phyloP scores from a whole-genome alignment of 2,113 vertebrate species.

The Dasyprocta punctata region DNA sequence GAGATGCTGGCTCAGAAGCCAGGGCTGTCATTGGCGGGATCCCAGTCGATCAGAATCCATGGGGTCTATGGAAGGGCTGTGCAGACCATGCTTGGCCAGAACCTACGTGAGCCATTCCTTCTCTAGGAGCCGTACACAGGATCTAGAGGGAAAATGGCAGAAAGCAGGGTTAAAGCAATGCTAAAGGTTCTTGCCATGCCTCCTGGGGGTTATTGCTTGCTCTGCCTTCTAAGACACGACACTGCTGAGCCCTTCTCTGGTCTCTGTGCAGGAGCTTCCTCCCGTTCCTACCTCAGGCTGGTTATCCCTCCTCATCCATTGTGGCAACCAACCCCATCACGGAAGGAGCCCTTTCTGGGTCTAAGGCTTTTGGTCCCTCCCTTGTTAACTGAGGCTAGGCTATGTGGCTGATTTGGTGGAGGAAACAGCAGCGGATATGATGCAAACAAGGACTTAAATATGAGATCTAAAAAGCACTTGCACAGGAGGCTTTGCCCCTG shows the following conservation, averaged over 20 bases:
- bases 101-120: not conserved
- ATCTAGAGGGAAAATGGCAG: not conserved
- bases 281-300: rapidly evolving
- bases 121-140: not conserved
- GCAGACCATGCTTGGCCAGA: not conserved
- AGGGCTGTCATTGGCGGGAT: too few relatives aligned
- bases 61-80: not conserved
- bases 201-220: rapidly evolving
- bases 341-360: too few relatives aligned
- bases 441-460: not conserved
- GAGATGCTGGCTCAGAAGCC: too few relatives aligned
- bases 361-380: too few relatives aligned
- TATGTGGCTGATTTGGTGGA: not conserved
- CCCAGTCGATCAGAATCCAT: not conserved
- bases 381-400: rapidly evolving
- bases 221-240: rapidly evolving
- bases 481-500: rapidly evolving
- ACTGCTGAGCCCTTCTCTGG: rapidly evolving
- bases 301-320: rapidly evolving
- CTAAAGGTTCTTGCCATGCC: rapidly evolving
- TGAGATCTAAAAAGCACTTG: not conserved
- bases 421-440: rapidly evolving
- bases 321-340: rapidly evolving
- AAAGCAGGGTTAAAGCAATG: not conserved
- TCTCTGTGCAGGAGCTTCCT: too few relatives aligned